Evolutionary conservation across 2,797 vertebrate genomes (phyloP).

Genomic region (Garrulus glandarius): DNA sequence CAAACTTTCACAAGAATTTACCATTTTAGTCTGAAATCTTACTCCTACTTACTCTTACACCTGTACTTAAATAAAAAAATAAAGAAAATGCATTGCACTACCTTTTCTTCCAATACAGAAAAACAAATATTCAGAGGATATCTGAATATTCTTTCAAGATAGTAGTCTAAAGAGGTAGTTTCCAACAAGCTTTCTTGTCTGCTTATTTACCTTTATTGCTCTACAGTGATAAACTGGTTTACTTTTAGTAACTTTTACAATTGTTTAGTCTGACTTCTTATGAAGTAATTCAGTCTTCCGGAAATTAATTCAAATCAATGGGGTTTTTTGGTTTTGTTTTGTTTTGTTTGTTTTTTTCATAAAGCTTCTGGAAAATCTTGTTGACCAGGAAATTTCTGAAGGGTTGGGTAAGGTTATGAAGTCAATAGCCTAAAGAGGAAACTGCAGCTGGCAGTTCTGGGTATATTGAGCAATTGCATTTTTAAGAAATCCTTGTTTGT

Average conservation of each 20-base stretch:
- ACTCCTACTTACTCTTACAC: not conserved
- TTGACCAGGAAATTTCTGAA: conserved; percentile 49
- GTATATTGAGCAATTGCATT: conserved; percentile 43
- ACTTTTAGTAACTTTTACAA: conserved; percentile 1
- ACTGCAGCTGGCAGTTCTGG: conserved; percentile 8
- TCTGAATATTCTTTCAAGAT: not conserved
- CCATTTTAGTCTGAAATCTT: not conserved
- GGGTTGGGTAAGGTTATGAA: conserved; percentile 46
- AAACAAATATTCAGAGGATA: not conserved
- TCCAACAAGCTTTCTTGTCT: not conserved
- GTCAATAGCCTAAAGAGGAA: conserved; percentile 42
- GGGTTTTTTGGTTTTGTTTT: not conserved
- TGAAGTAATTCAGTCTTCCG: not conserved
- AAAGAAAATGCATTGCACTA: not conserved
- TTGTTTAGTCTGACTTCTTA: conserved; percentile 32
- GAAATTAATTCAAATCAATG: not conserved
- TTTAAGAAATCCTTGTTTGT: conserved; percentile 28
- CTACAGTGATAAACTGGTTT: not conserved
- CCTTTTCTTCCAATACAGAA: not conserved
- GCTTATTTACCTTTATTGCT: not conserved
- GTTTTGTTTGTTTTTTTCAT: not conserved
- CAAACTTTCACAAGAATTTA: not conserved
- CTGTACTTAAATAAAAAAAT: not conserved
- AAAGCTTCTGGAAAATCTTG: not conserved
- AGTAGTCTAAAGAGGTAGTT: not conserved